Conservation (phyloP, 2,888 invertebrate species). For the Boloria selene region DNA sequence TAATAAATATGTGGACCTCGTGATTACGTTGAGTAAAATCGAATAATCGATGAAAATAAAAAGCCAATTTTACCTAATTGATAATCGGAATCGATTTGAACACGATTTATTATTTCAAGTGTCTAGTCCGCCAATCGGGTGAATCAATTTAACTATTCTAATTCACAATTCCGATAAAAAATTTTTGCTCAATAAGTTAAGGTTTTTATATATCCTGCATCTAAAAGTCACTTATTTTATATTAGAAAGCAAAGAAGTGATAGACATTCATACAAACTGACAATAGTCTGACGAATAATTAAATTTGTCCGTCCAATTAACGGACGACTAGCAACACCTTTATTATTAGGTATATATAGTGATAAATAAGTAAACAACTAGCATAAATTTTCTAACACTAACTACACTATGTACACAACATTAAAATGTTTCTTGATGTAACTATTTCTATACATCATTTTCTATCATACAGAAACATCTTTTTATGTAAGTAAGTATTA, state of each 20-base stretch:
- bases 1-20: constrained; percentile 10
- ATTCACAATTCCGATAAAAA: too few species aligned
- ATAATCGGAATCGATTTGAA: neutral
- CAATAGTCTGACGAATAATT: too few species aligned
- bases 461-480: constrained; percentile 7
- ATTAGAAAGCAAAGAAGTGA: too few species aligned
- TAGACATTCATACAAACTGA: too few species aligned
- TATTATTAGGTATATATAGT: neutral
- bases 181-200: too few species aligned
- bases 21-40: neutral
- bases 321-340: too few species aligned
- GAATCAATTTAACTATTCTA: too few species aligned
- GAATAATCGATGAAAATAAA: neutral
- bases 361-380: constrained; percentile 6
- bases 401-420: constrained; percentile 12
- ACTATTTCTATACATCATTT: neutral
- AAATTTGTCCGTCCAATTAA: too few species aligned
- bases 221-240: too few species aligned
- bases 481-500: neutral
- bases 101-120: constrained; percentile 7
- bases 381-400: constrained; percentile 13
- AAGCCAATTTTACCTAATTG: neutral
- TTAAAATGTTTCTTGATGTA: neutral
- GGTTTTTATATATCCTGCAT: too few species aligned
- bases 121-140: too few species aligned